A percentile compares a stretch with the other conserved stretches of the same genome.
Evolutionary conservation across 2,113 vertebrate genomes (phyloP).

Genomic region (Oreochromis tanganicae): DNA sequence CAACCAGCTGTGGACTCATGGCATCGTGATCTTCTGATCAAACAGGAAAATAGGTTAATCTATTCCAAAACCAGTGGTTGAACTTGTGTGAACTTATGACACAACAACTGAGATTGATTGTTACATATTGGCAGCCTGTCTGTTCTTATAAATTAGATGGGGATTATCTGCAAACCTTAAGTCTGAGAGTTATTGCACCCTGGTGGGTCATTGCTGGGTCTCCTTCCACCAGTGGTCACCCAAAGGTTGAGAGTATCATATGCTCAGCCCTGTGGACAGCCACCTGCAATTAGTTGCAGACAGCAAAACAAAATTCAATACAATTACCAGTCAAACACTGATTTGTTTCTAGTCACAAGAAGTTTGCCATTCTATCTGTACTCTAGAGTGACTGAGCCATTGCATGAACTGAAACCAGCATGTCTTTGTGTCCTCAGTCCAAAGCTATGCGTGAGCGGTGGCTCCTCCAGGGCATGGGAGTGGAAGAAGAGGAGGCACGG

Average conservation of each 20-base stretch:
- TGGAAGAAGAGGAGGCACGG: slow-evolving; percentile 83
- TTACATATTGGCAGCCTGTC: background rate
- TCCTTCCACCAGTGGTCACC: background rate
- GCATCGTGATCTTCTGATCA: background rate
- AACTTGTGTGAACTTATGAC: background rate
- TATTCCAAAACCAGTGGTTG: background rate
- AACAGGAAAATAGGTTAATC: background rate
- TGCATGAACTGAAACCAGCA: background rate
- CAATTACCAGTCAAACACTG: background rate
- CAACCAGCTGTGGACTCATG: background rate
- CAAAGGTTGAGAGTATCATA: background rate
- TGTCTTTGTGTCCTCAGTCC: slow-evolving; percentile 73
- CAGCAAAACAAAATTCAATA: background rate
- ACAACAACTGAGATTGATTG: background rate
- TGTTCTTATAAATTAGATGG: background rate
- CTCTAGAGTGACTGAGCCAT: background rate
- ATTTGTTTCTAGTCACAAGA: background rate
- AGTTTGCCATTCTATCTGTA: background rate
- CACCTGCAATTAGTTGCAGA: background rate
- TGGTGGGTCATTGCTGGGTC: background rate
- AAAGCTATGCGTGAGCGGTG: slow-evolving; percentile 96
- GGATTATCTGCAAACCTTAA: background rate
- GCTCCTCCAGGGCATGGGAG: slow-evolving; percentile 89
- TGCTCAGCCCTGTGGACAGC: background rate
- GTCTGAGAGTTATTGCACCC: background rate